Base-by-base conservation (phyloP, 2,888 invertebrate species). In the Athalia rosae region DNA sequence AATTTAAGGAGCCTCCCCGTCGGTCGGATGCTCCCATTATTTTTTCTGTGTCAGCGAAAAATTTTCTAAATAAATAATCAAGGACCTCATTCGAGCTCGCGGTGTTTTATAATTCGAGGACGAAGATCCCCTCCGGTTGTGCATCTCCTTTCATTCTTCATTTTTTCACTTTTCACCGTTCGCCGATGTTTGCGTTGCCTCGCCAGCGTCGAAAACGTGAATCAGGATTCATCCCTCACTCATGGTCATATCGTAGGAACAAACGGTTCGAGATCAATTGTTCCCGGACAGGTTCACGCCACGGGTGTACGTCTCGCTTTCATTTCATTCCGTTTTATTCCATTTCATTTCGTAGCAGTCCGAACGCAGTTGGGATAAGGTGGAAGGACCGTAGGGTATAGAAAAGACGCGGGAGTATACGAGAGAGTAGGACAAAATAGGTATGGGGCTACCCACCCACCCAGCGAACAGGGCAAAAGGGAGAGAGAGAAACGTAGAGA, bases 71-170 rank as follows among this genome's bases (percentile, higher is more conserved):
- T 62, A 74, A 74, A 71, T 71, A 58, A 71, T 58, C 71, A 71
- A 71, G 58, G 56, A 58, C 71, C 71, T 74, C 74, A 74, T 74
- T 43, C 45, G 71, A 71, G 43, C 58, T 71, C 61, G 62, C 15
- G 28, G 50, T 62, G 61, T 61, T 74, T 74, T 74, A 28, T 28
- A 74, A 74, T 74, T 61, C 59, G 48, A 50, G 48, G 61, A 73
- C 58, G 28, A 45, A 71, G 58, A 71, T 69, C 79, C 79, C 82
- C 80, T 80, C 76, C 81, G 80, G 28, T 28, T 80, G 79, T 83
- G 79, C 80, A 82, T 82, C 82, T 83, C 79, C 79, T 66, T 80
- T 80, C 83, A 83, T 84, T 84, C 83, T 82, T 84, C 84, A 85
- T 62, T 50, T 45, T 13, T 47, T 66, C 77, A 59, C 67, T 61